phyloP scores from a whole-genome alignment of 2,888 invertebrate genomes.

The Eurytoma californica region DNA sequence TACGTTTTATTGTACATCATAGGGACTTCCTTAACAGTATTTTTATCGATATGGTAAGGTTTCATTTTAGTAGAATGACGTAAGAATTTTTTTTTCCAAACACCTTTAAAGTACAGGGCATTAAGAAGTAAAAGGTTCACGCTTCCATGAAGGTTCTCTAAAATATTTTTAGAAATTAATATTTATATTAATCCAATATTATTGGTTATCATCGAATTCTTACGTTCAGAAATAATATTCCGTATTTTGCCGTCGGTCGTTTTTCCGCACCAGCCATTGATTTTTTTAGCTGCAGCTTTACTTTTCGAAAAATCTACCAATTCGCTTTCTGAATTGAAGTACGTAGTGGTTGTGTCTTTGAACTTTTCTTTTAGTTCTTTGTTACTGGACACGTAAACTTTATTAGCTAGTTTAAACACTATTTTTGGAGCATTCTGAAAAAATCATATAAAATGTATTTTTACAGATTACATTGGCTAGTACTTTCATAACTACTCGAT shows the following conservation, averaged over 20 bases:
- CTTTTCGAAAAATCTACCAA: constrained; percentile 79
- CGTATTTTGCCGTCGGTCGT: constrained; percentile 90
- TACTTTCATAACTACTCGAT: too few relatives aligned
- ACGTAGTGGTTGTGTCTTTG: constrained; percentile 78
- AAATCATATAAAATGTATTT: too few relatives aligned
- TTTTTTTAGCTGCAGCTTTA: constrained; percentile 75
- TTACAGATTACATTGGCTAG: too few relatives aligned
- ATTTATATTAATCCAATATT: not conserved
- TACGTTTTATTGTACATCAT: constrained; percentile 83
- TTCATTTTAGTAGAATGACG: constrained; percentile 77
- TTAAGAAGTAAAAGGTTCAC: constrained; percentile 85
- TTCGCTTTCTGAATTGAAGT: constrained; percentile 81
- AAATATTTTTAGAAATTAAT: not conserved
- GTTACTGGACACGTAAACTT: constrained; percentile 80
- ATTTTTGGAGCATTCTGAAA: constrained; percentile 76
- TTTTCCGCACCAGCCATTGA: constrained; percentile 88
- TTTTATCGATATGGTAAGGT: constrained; percentile 80
- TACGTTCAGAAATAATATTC: constrained; percentile 81
- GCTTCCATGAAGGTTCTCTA: not conserved
- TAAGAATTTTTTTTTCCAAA: constrained; percentile 84
- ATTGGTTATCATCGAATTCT: constrained; percentile 5
- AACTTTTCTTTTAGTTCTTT: constrained; percentile 76
- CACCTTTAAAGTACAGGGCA: constrained; percentile 91
- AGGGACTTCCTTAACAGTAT: constrained; percentile 79
- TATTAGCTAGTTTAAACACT: constrained; percentile 83